These are phyloP conservation scores for Ammospiza maritima DNA, from an alignment of 2,797 vertebrate genomes.

Conservation along the genomic window DNA sequence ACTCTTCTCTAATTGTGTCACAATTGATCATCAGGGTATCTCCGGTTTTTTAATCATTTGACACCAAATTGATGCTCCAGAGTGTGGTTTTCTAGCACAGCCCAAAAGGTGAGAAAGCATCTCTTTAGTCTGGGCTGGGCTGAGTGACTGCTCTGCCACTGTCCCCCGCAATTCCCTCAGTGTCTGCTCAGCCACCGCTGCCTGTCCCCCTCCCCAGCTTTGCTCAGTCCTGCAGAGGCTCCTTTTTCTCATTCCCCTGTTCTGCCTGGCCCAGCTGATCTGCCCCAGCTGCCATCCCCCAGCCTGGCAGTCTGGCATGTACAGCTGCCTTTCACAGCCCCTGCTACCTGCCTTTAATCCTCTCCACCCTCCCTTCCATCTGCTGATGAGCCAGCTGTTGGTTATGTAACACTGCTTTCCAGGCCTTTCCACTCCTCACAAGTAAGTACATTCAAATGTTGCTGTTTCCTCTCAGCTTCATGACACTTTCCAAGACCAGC, in stretches of 20 bases:
- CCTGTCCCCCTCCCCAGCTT: neutral
- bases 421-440: neutral
- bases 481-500: neutral
- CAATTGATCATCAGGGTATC: neutral
- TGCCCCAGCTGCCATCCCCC: neutral
- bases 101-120: neutral
- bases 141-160: neutral
- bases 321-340: neutral
- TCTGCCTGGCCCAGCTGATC: neutral
- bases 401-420: neutral
- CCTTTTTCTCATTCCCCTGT: neutral
- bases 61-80: neutral
- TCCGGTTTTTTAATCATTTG: neutral
- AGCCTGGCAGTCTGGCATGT: neutral
- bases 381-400: neutral
- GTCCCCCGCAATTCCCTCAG: neutral
- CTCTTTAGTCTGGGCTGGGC: neutral
- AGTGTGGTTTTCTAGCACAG: neutral
- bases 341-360: neutral
- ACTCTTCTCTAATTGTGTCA: neutral
- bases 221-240: neutral
- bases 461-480: neutral
- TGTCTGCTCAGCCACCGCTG: neutral
- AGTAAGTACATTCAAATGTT: neutral
- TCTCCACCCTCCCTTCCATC: neutral